Percentiles rank a stretch among this genome's conserved stretches.
Conservation (phyloP, 2,113 vertebrate genomes). For the Trichechus manatus region DNA sequence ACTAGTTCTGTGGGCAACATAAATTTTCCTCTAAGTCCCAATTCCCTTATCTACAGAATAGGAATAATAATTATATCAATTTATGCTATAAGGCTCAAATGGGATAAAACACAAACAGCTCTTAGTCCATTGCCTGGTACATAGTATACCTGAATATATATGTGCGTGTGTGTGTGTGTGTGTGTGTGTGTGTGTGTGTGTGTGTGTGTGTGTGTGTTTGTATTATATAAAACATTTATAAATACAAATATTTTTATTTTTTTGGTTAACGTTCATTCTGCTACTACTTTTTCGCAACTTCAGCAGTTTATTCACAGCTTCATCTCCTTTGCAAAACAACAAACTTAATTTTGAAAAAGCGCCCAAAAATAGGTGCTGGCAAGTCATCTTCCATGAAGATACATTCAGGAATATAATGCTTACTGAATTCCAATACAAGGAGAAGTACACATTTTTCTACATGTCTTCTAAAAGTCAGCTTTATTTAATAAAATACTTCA, state of each 20-base stretch:
- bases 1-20: neutral
- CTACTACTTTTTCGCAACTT: neutral
- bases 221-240: neutral
- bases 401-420: slow-evolving; percentile 12
- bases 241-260: neutral
- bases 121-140: neutral
- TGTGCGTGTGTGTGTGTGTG: neutral
- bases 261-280: neutral
- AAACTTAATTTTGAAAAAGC: slow-evolving; percentile 32
- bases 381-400: slow-evolving; percentile 27
- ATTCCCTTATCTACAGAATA: neutral
- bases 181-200: too few relatives aligned
- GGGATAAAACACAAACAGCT: neutral
- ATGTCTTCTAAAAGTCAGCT: slow-evolving; percentile 34
- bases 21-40: neutral
- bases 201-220: neutral
- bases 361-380: rapidly evolving
- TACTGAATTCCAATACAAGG: slow-evolving; percentile 36
- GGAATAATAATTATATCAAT: neutral
- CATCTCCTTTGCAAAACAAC: neutral
- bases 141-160: neutral
- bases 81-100: neutral
- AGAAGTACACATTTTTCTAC: slow-evolving; percentile 49
- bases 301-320: neutral
- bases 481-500: slow-evolving; percentile 45